These are phyloP conservation scores for Hermaeophaga mercurialis DNA, from an alignment of 2,888 invertebrate genomes.

Conservation along the genomic window DNA sequence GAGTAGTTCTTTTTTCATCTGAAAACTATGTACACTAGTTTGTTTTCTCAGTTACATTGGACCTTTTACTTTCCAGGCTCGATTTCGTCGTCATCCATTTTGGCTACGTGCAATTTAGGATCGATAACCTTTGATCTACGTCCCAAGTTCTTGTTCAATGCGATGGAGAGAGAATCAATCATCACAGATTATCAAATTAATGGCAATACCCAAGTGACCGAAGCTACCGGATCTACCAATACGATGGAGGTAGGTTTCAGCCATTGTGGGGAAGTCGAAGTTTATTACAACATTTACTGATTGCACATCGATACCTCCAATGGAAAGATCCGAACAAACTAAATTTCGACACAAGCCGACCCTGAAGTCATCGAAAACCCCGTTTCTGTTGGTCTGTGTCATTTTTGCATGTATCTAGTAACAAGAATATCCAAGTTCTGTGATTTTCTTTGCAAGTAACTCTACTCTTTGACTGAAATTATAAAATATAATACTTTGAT, in stretches of 20 bases:
- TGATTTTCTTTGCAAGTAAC: too few relatives aligned
- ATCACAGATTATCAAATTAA: slow-evolving; percentile 99
- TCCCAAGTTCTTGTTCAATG: slow-evolving; percentile 98
- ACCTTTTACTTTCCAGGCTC: slow-evolving; percentile 40
- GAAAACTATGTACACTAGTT: slow-evolving; percentile 33
- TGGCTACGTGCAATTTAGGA: slow-evolving; percentile 95
- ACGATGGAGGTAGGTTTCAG: slow-evolving; percentile 98
- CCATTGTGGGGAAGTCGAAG: slow-evolving; percentile 99
- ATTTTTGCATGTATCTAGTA: too few relatives aligned
- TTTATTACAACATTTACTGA: slow-evolving; percentile 99
- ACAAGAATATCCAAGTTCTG: too few relatives aligned
- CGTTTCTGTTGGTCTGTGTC: too few relatives aligned
- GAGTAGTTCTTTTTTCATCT: slow-evolving; percentile 29
- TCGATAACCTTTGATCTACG: slow-evolving; percentile 99
- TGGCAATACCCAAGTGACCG: slow-evolving; percentile 98
- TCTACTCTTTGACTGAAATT: too few relatives aligned
- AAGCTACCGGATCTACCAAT: slow-evolving; percentile 98
- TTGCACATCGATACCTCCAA: slow-evolving; percentile 96
- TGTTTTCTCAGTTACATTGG: slow-evolving; percentile 12
- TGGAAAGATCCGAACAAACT: too few relatives aligned
- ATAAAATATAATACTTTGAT: too few relatives aligned
- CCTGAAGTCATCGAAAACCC: too few relatives aligned
- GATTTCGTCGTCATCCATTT: slow-evolving; percentile 62
- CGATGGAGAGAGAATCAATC: slow-evolving; percentile 97
- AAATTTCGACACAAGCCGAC: too few relatives aligned